phyloP scores from a whole-genome alignment of 2,113 vertebrate genomes.

The Sterrhoptilus dennistouni region DNA sequence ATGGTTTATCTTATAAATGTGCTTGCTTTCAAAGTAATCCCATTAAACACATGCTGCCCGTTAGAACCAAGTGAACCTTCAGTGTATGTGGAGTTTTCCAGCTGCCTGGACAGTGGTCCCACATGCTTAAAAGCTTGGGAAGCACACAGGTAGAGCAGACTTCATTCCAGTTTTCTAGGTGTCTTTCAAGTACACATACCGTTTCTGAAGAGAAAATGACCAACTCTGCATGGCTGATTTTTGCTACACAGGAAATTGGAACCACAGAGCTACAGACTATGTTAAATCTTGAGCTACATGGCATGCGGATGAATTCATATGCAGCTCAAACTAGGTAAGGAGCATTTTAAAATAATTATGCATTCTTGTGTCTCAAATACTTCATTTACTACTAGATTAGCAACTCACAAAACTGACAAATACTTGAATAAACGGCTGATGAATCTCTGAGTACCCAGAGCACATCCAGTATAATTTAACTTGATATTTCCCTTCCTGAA shows the following conservation, averaged over 20 bases:
- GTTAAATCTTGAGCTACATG: neutral
- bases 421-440: neutral
- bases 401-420: neutral
- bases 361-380: neutral
- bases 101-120: neutral
- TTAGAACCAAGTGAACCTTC: neutral
- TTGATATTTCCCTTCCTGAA: neutral
- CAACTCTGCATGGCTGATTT: neutral
- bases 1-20: neutral
- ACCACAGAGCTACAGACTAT: neutral
- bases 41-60: neutral
- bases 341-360: neutral
- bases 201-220: neutral
- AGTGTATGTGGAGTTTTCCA: neutral
- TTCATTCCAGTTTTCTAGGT: neutral
- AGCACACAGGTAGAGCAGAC: neutral
- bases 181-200: neutral
- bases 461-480: neutral
- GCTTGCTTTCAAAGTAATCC: neutral
- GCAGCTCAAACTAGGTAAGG: neutral
- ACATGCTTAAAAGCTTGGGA: neutral
- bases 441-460: neutral
- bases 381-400: neutral
- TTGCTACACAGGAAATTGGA: neutral
- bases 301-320: neutral